Conservation (phyloP, 2,113 vertebrate genomes). For the Caranx ignobilis region DNA sequence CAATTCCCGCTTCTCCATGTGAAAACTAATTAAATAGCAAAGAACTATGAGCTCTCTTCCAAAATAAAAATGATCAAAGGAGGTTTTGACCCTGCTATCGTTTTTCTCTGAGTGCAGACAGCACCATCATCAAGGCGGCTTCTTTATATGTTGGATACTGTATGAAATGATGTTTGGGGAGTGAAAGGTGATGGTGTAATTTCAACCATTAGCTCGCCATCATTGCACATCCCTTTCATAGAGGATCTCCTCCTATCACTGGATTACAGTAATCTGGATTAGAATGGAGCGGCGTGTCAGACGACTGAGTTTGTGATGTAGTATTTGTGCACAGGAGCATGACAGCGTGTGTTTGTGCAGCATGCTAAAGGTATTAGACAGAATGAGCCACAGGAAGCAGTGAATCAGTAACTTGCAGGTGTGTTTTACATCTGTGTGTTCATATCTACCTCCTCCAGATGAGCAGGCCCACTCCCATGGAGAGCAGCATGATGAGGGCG, state of each 20-base stretch:
- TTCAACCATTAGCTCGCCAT: conserved; percentile 5
- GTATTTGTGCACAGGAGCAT: conserved; percentile 22
- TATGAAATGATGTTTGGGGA: conserved; percentile 3
- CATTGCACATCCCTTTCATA: conserved; percentile 21
- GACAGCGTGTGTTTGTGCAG: conserved; percentile 18
- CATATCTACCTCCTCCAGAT: conserved; percentile 89
- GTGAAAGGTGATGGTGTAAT: conserved; percentile 3
- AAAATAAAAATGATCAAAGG: conserved; percentile 27
- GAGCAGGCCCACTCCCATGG: conserved; percentile 84
- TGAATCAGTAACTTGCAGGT: not conserved
- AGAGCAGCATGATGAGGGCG: conserved; percentile 88
- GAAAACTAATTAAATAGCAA: conserved; percentile 46
- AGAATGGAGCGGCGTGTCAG: conserved; percentile 30
- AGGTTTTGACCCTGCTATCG: conserved; percentile 20
- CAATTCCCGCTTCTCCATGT: conserved; percentile 2
- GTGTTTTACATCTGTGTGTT: conserved; percentile 4
- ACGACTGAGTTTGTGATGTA: not conserved
- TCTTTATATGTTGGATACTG: conserved; percentile 23
- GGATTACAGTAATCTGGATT: conserved; percentile 71
- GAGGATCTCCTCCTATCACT: conserved; percentile 14
- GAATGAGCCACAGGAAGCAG: not conserved
- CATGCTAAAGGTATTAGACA: conserved; percentile 12
- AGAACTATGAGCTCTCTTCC: conserved; percentile 1
- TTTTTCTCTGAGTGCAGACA: not conserved
- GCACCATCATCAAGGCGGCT: conserved; percentile 9